phyloP scores from a whole-genome alignment of 2,888 invertebrate species.

The Schrankia costaestrigalis region DNA sequence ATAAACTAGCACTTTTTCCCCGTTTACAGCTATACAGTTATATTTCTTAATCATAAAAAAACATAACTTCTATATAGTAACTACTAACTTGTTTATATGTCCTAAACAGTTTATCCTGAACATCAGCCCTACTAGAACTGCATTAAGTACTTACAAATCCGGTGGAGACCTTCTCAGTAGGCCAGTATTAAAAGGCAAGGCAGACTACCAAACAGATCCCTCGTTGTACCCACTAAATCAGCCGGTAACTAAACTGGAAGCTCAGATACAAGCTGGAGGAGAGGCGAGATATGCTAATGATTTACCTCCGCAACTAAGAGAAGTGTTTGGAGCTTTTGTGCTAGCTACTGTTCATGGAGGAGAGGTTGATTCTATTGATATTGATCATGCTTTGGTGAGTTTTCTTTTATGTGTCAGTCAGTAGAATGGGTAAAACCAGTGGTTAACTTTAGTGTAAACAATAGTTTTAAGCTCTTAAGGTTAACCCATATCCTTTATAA shows the following conservation, averaged over 20 bases:
- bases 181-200: conserved; percentile 77
- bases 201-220: conserved; percentile 81
- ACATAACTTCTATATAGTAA: no score
- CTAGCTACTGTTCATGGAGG: conserved; percentile 80
- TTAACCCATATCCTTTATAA: no score
- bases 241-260: conserved; percentile 80
- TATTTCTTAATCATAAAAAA: no score
- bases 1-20: no score
- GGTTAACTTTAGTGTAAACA: no score
- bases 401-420: no score
- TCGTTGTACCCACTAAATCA: conserved; percentile 82
- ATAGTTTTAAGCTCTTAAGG: no score
- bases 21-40: no score
- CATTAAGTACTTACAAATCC: conserved; percentile 27
- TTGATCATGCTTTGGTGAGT: conserved; percentile 81
- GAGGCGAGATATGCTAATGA: conserved; percentile 85
- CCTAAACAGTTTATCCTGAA: no score
- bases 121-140: no score
- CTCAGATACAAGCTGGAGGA: conserved; percentile 79
- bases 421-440: no score
- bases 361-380: conserved; percentile 80
- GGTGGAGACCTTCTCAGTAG: conserved; percentile 31
- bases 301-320: conserved; percentile 75
- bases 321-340: conserved; percentile 84
- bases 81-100: no score